Base-by-base conservation (phyloP, 2,113 vertebrate genomes). In the Opisthocomus hoazin region DNA sequence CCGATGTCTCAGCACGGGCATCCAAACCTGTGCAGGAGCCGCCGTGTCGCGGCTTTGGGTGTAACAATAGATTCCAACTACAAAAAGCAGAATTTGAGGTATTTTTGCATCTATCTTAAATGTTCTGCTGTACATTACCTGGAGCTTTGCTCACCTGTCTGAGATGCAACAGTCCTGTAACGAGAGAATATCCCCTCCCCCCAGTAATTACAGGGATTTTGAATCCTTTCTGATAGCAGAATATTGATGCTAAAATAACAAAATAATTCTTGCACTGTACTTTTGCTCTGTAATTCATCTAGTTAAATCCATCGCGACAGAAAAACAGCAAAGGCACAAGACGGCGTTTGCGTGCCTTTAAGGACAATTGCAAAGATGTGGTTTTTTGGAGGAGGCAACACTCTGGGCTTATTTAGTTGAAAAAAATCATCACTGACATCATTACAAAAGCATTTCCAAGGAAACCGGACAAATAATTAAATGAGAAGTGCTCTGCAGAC, bases 381-480 rank as follows among this genome's bases (percentile, higher is more conserved):
- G n/a, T n/a, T 87, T 95, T 87, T 46, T 79, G 81, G 54, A 95
- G 61, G n/a, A 60, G 76, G 80, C 27, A 48, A 69, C 22, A n/a
- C 26, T 84, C 29, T 36, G 57, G 51, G 11, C 21, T 92, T 88
- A 61, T 69, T 92, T 70, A 81, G 56, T 61, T 83, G 78, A 78
- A 93, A 95, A 77, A 84, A 74, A 53, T 21, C 56, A 32, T 77
- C 79, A 24, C 71, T 83, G 95, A 74, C 81, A 64, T 57, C 24
- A 83, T 76, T 81, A 91, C 60, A 64, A 96, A 96, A 82, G 54
- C 65, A 86, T 91, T 94, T 91, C 66, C 91, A 96, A 89, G 74
- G 88, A 80, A 96, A 81, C 60, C 16, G 57, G 92, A 39, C 45
- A 82, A 82, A 82, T 76, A 81, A 60, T 88, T 70, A 90, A 87